Base-by-base conservation (phyloP, 2,888 invertebrate genomes). In the Hypselothyrea guttata region DNA sequence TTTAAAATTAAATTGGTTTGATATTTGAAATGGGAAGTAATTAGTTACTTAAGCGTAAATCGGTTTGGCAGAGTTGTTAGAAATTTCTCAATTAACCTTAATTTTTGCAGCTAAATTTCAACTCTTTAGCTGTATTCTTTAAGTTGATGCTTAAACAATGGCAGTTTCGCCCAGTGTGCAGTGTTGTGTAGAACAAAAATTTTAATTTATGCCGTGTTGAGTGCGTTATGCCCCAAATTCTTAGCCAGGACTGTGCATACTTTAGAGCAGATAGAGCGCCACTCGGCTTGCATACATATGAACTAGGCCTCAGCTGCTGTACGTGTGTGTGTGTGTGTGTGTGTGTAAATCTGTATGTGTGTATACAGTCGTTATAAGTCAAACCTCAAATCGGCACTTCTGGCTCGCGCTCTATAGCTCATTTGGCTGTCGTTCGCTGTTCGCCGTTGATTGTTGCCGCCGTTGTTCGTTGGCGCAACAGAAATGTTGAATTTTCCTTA, bases 311-410 rank as follows among this genome's bases (percentile, higher is more conserved):
- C 28, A 31, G 28, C 34, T 51, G 16, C 34, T 30, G 45, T 44
- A 13, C 9, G 12, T 11, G 31, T 28, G 12, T 34, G 30, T 35
- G n/a, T n/a, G 34, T 41, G 41, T 42, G 44, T 31, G 37, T 33
- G 38, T 16, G 16, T 45, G 51, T 12, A 11, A 16, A 31, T n/a
- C 34, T 48, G 27, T 34, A 16, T 45, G 22, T 30, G 47, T 41
- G 48, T 74, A 55, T 56, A 69, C 68, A 56, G 49, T 65, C 64
- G 45, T 48, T 59, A 63, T 57, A 84, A 77, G 77, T 63, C 68
- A 79, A 78, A 77, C 75, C 84, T 75, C 75, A 84, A 84, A 82
- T 84, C 75, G 84, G 84, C 86, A 86, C 86, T 86, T 82, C 75
- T 76, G 81, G 62, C 35, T 52, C 71, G 86, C 78, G 67, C 45